Evolutionary conservation across 2,113 vertebrate genomes (phyloP), one percentile per base, ranked within the genome.

Genomic region (Talpa occidentalis): DNA sequence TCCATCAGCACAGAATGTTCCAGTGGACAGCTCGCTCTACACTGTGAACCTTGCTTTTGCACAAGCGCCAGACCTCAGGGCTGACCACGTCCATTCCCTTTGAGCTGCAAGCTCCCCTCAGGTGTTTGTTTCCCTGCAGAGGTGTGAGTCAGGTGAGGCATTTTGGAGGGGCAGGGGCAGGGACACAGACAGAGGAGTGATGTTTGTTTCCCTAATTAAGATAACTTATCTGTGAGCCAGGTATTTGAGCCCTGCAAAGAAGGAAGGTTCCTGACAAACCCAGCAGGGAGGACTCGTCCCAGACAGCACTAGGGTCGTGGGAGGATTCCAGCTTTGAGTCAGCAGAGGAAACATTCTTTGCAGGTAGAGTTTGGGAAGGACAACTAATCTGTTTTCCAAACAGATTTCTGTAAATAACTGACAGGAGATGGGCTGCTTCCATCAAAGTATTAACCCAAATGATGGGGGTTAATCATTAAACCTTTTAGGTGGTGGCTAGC

Each of bases 391-490:
- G 82, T 82, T 90, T 92, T 81, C 47, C 74, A 72, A 49, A 79
- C 21, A 92, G 52, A 64, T 88, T 95, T 67, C 56, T 56, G 91
- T 95, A 96, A 98, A 97, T 96, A 96, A 76, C 91, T 97, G 92
- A 97, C 93, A 96, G 87, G 96, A 96, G 86, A 97, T 85, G 96
- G 69, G 90, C 70, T 96, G 52, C 82, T 97, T 96, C 74, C 44
- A 76, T 95, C 80, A 86, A 88, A 90, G 67, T 88, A 98, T 97
- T 98, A 95, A 92, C 95, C 94, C 96, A 96, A 97, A 96, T 95
- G 95, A 97, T 0, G 69, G 66, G 87, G 90, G 96, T 98, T 99
- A 98, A 98, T 98, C 77, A 98, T 98, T 98, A 98, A 98, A 95
- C 98, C 96, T 94, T 97, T 94, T 94, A 88, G 90, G 97, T 93